Percentiles rank a stretch among this genome's conserved stretches.
These are phyloP conservation scores for Miniopterus natalensis DNA, from an alignment of 2,113 vertebrate species.

Conservation along the genomic window DNA sequence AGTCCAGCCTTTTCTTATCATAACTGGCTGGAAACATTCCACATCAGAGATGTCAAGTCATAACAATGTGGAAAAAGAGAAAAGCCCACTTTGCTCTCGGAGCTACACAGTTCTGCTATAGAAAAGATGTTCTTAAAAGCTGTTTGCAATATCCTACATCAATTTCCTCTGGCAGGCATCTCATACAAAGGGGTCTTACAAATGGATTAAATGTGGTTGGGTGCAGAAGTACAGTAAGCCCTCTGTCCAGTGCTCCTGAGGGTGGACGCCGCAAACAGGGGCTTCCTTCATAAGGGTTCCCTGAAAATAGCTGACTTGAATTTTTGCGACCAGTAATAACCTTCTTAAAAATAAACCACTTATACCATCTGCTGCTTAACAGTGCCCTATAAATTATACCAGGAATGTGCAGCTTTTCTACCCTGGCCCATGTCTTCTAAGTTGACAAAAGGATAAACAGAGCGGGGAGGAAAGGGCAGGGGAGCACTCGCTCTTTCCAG, in stretches of 20 bases:
- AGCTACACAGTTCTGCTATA: conserved; percentile 58
- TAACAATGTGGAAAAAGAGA: conserved; percentile 15
- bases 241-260: conserved; percentile 62
- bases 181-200: conserved; percentile 74
- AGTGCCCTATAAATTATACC: conserved; percentile 76
- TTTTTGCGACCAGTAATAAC: conserved; percentile 66
- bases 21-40: conserved; percentile 58
- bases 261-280: conserved; percentile 54
- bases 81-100: conserved; percentile 44
- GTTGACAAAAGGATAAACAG: conserved; percentile 59
- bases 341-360: conserved; percentile 69
- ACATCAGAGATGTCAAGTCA: conserved; percentile 57
- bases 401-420: conserved; percentile 71
- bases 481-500: not conserved
- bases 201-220: conserved; percentile 66
- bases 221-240: conserved; percentile 57
- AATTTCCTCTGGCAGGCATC: conserved; percentile 67
- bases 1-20: conserved; percentile 50
- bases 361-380: conserved; percentile 73
- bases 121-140: conserved; percentile 71
- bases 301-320: conserved; percentile 71
- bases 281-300: conserved; percentile 65
- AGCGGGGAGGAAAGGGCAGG: not conserved
- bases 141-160: conserved; percentile 69
- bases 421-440: conserved; percentile 65